Base-by-base conservation (phyloP, 2,888 invertebrate species). In the Dicyrtoma fusca region DNA sequence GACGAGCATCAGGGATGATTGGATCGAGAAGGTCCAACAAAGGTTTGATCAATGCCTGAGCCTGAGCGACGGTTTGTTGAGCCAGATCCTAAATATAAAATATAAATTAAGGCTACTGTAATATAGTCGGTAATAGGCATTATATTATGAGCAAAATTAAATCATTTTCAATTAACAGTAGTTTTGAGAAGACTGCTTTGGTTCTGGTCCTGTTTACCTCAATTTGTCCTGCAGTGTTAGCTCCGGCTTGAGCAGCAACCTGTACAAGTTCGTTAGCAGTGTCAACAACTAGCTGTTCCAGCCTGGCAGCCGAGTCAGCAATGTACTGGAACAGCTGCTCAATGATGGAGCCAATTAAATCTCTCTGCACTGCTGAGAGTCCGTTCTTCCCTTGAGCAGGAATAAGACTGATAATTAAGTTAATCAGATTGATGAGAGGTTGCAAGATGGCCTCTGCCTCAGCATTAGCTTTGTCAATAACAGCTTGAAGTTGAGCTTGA, bases 361-460 rank as follows among this genome's bases (percentile, higher is more conserved):
- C 21, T 21, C 21, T 19, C 21, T 17, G 55, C 13, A 13, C 6
- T 10, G 23, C 34, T 34, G 4, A n/a, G n/a, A n/a, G n/a, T n/a
- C n/a, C n/a, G n/a, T n/a, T n/a, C n/a, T n/a, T n/a, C 10, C 23
- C 21, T 51, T 17, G 17, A n/a, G 21, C 51, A 23, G 23, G 23
- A 21, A 55, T 21, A 55, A 55, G 55, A 23, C 55, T 25, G 21
- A 55, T 17, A 13, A 55, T 55, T 25, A 55, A 21, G 23, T 55
- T 55, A 14, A 55, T 55, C 21, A 55, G 55, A 23, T 21, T 21
- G 21, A 55, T 21, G 21, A 55, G 21, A 1, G 55, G 55, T 6
- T 55, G 19, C 23, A 55, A 55, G 23, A 21, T 55, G 4, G 17
- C 55, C 21, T 55, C 23, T 3, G 21, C 55, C 23, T 55, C 23